Conservation (phyloP, 2,888 invertebrate species). For the Coronaproctus castanopsis region DNA sequence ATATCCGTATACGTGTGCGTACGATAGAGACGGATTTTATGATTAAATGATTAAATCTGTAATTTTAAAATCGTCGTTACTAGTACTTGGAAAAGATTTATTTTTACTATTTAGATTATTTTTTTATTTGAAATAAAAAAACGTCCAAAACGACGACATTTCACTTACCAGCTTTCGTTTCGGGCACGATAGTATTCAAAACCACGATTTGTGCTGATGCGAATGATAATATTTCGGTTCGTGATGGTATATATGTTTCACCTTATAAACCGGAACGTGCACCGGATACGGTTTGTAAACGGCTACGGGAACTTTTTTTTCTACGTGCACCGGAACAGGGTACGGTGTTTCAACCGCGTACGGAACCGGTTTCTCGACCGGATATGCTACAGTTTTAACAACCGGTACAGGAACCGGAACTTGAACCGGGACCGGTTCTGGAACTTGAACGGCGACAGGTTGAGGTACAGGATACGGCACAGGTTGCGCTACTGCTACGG, state of each 20-base stretch:
- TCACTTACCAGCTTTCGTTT: too few relatives aligned
- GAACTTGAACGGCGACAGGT: slow-evolving; percentile 17
- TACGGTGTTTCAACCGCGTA: slow-evolving; percentile 14
- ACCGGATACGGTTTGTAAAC: slow-evolving; percentile 33
- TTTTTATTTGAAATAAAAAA: too few relatives aligned
- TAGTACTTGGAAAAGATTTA: too few relatives aligned
- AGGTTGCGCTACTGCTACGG: slow-evolving; percentile 18
- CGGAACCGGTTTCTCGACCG: slow-evolving; percentile 15
- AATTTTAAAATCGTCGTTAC: too few relatives aligned
- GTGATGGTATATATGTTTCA: slow-evolving; percentile 13
- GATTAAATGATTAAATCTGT: too few relatives aligned
- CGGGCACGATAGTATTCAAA: too few relatives aligned
- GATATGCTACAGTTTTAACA: slow-evolving; percentile 7
- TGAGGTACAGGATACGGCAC: slow-evolving; percentile 5
- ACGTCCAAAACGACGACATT: too few relatives aligned
- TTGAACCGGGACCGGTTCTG: slow-evolving; percentile 21
- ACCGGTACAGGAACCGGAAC: slow-evolving; percentile 15
- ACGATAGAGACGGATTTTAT: too few relatives aligned
- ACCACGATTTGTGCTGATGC: too few relatives aligned
- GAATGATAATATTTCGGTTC: slow-evolving; percentile 1
- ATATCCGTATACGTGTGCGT: too few relatives aligned
- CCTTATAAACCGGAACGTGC: slow-evolving; percentile 19
- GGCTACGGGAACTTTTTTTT: slow-evolving; percentile 34
- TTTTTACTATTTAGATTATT: too few relatives aligned
- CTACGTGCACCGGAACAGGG: slow-evolving; percentile 42